These are phyloP conservation scores for Solenopsis invicta DNA, from an alignment of 1,140 invertebrate genomes.

Conservation along the genomic window DNA sequence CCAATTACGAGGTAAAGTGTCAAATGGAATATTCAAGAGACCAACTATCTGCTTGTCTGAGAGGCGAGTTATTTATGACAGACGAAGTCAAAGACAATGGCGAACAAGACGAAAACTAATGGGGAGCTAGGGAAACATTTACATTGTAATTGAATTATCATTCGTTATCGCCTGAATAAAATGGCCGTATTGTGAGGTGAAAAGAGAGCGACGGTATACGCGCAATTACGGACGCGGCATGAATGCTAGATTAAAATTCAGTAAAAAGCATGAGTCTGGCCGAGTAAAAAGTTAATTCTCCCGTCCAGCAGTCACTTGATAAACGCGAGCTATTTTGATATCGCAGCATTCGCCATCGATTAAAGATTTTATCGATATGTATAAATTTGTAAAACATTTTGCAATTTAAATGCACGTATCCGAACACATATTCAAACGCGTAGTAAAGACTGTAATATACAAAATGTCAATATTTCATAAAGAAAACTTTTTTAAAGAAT, in stretches of 20 bases:
- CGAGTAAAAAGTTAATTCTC: conserved; percentile 40
- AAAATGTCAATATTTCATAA: neutral
- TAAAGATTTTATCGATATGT: conserved; percentile 49
- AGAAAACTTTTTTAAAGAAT: neutral
- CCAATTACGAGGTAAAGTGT: conserved; percentile 67
- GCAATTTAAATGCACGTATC: conserved; percentile 2
- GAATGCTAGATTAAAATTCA: conserved; percentile 34
- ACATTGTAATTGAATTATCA: conserved; percentile 55
- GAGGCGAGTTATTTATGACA: conserved; percentile 45
- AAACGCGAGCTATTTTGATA: conserved; percentile 40
- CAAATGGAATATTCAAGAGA: conserved; percentile 66
- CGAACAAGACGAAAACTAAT: conserved; percentile 9
- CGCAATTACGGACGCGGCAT: conserved; percentile 24
- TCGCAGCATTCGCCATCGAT: neutral
- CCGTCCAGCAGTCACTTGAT: conserved; percentile 9
- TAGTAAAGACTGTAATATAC: neutral
- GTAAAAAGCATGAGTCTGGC: conserved; percentile 9
- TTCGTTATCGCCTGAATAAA: conserved; percentile 54
- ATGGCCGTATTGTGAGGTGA: neutral
- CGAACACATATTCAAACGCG: neutral
- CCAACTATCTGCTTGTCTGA: conserved; percentile 46
- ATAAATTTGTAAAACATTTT: conserved; percentile 22
- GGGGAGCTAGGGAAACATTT: conserved; percentile 19
- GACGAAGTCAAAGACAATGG: conserved; percentile 20
- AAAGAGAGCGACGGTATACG: neutral